Conservation (phyloP, 2,888 invertebrate species). For the Tachina grossa region DNA sequence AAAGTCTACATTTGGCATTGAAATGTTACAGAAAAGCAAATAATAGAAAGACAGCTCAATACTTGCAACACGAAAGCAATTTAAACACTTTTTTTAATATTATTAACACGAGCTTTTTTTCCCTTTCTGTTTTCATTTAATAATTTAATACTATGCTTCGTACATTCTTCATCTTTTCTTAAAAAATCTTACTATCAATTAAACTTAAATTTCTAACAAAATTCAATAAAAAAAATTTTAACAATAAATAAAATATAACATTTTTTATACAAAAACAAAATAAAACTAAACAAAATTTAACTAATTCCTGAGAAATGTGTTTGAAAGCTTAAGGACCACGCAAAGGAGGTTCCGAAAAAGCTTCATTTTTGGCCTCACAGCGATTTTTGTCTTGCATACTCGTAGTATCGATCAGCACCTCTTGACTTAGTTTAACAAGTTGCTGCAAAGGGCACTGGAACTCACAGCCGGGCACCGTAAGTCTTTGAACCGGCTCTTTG, state of each 20-base stretch:
- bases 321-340: slow-evolving; percentile 78
- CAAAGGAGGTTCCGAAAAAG: slow-evolving; percentile 84
- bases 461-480: slow-evolving; percentile 87
- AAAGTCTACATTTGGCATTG: slow-evolving; percentile 29
- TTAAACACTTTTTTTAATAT: neutral
- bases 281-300: slow-evolving; percentile 46
- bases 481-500: slow-evolving; percentile 83
- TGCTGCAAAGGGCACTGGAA: slow-evolving; percentile 85
- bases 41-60: no score
- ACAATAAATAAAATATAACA: neutral
- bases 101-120: no score
- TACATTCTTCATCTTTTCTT: neutral
- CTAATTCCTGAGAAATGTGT: slow-evolving; percentile 59
- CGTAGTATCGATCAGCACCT: slow-evolving; percentile 84
- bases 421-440: slow-evolving; percentile 83
- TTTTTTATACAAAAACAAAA: neutral
- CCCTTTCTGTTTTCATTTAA: neutral
- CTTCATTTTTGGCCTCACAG: slow-evolving; percentile 84
- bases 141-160: slow-evolving; percentile 13
- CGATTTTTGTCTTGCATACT: slow-evolving; percentile 81
- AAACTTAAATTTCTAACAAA: neutral
- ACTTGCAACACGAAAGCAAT: neutral
- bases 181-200: neutral
- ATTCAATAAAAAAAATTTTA: slow-evolving; percentile 8
- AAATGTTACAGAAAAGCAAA: neutral